These are phyloP conservation scores for Matsumurasca onukii DNA, from an alignment of 1,140 invertebrate genomes.

Conservation along the genomic window DNA sequence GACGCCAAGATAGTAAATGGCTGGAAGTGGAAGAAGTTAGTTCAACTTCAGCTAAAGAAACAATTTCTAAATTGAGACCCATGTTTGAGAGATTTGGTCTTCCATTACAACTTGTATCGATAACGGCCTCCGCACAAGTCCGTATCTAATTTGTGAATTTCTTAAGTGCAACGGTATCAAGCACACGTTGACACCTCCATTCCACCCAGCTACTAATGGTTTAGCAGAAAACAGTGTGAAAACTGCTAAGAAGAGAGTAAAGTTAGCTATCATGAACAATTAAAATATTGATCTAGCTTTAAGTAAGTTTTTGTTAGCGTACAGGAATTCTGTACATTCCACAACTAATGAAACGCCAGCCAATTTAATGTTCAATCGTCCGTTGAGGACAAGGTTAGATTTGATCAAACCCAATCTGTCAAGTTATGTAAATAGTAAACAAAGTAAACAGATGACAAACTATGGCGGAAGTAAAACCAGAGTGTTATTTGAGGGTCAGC, in stretches of 20 bases:
- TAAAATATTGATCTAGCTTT: background rate
- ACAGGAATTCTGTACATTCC: background rate
- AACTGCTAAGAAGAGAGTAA: background rate
- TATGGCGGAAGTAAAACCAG: background rate
- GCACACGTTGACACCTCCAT: background rate
- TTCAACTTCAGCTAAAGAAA: conserved; percentile 14
- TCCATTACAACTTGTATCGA: background rate
- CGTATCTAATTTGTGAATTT: background rate
- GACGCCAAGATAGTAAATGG: conserved; percentile 28
- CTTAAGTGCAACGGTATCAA: background rate
- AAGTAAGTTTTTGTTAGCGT: background rate
- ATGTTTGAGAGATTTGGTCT: background rate
- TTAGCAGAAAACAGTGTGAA: conserved; percentile 5
- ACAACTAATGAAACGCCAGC: conserved; percentile 1
- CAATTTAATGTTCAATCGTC: background rate
- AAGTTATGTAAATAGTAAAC: background rate
- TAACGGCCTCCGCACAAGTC: background rate
- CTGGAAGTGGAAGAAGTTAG: conserved; percentile 21
- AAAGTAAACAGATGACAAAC: background rate
- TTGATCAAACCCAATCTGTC: background rate
- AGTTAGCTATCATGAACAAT: conserved; percentile 2
- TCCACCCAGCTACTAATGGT: background rate
- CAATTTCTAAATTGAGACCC: background rate
- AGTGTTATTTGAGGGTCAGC: background rate
- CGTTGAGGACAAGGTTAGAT: background rate